These are phyloP conservation scores for Hybos culiciformis DNA, from an alignment of 2,888 invertebrate species.

Conservation along the genomic window DNA sequence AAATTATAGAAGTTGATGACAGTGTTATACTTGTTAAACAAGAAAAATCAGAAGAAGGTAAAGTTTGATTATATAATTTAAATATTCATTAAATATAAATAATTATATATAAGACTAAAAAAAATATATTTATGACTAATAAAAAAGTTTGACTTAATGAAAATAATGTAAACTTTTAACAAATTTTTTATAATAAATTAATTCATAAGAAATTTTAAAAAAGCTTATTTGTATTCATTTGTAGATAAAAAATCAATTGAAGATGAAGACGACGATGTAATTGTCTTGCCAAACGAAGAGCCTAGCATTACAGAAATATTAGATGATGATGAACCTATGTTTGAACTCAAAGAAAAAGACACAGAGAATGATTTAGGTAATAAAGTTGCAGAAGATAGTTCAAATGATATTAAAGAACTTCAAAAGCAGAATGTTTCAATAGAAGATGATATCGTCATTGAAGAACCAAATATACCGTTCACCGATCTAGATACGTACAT, in stretches of 20 bases:
- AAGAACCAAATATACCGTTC: conserved; percentile 36
- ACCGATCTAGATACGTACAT: conserved; percentile 33
- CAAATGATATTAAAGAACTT: conserved; percentile 11
- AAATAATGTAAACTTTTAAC: too few relatives aligned
- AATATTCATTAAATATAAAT: neutral
- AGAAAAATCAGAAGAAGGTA: conserved; percentile 6
- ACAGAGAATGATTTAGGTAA: conserved; percentile 18
- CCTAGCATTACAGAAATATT: conserved; percentile 46
- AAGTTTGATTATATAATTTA: too few relatives aligned
- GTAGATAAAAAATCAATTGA: conserved; percentile 10
- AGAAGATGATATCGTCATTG: conserved; percentile 35
- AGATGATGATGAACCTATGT: conserved; percentile 34
- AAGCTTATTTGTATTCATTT: conserved; percentile 1
- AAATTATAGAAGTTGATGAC: conserved; percentile 2
- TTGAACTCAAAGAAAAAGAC: conserved; percentile 18
- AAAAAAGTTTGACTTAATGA: conserved; percentile 8
- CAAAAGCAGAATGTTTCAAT: conserved; percentile 13
- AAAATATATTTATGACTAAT: neutral
- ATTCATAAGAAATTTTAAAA: too few relatives aligned
- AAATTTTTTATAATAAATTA: too few relatives aligned
- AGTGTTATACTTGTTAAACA: conserved; percentile 8
- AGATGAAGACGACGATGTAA: conserved; percentile 55
- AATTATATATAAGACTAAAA: too few relatives aligned
- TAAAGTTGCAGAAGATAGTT: conserved; percentile 3
- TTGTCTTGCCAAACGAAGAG: conserved; percentile 52